Evolutionary conservation across 1,140 invertebrate genomes (phyloP).

Genomic region (Bombus sibiricus): DNA sequence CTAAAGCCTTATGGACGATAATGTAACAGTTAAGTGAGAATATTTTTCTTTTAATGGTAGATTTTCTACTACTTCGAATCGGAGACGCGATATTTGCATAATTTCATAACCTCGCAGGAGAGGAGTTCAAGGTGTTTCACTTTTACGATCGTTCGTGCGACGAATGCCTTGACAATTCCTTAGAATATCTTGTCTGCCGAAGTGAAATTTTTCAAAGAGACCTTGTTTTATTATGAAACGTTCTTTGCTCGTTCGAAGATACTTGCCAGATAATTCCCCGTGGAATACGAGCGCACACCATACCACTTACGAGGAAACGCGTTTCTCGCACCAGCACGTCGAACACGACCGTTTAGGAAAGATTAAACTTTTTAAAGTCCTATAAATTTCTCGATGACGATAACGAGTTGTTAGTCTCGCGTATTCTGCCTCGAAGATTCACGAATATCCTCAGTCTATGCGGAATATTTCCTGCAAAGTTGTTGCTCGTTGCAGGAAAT

Average conservation of each 20-base stretch:
- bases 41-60: not conserved
- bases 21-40: not conserved
- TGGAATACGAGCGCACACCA: slow-evolving; percentile 5
- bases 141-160: not conserved
- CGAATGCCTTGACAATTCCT: not conserved
- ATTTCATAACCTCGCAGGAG: not conserved
- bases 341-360: slow-evolving; percentile 26
- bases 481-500: not conserved
- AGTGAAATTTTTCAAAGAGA: slow-evolving; percentile 28
- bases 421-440: not conserved
- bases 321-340: slow-evolving; percentile 11
- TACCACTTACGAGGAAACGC: not conserved
- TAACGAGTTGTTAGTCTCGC: slow-evolving; percentile 9
- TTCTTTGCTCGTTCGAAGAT: slow-evolving; percentile 30
- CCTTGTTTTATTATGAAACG: slow-evolving; percentile 37
- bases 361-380: slow-evolving; percentile 49
- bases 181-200: no score
- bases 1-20: no score
- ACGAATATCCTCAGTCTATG: not conserved
- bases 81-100: not conserved
- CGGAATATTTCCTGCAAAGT: not conserved
- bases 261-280: slow-evolving; percentile 33
- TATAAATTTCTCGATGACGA: slow-evolving; percentile 29
- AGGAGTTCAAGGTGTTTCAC: not conserved
- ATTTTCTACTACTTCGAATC: not conserved